Evolutionary conservation across 2,888 invertebrate species (phyloP), one percentile per base, ranked within the genome.

Genomic region (Drymonia ruficornis): DNA sequence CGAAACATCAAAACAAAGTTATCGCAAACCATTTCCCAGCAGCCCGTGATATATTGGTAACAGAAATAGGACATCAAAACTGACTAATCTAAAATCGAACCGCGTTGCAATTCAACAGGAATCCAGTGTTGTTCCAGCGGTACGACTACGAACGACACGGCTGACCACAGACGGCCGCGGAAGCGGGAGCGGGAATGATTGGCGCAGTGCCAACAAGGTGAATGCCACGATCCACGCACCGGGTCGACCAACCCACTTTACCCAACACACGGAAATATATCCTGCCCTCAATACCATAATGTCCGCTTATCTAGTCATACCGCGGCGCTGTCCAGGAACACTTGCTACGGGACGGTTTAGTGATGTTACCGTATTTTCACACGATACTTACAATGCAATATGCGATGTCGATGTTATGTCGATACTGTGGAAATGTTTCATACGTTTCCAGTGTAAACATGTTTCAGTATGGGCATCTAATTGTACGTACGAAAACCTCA

Each of bases 151-250:
- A 59, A 62, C 58, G 63, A 70, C 67, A 70, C 62, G 70, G 70
- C 66, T 66, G 67, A 61, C 70, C 65, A 70, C 60, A 50, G 52
- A 34, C 70, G 67, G 70, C 60, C 73, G 68, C 56, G 58, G 58
- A 38, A 63, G 62, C 70, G 65, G 49, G 50, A 56, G 67, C 76
- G 74, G 67, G 60, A 61, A 66, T 64, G 66, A 54, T 72, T 91
- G 91, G 91, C 87, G 64, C 48, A 46, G 63, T 63, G 89, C 92
- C 92, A 92, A 91, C 91, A 91, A 92, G 92, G 92, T 91, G 91
- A 92, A 91, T 92, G 92, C 92, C 92, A 92, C 90, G 83, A 80
- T 73, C 82, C 84, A 82, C 87, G 84, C 86, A 83, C 77, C 81
- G 78, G 76, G 80, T 80, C 77, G 78, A 78, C 79, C 87, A 87